Base-by-base conservation (phyloP, 2,797 vertebrate genomes). In the Dendrocincla tyrannina region DNA sequence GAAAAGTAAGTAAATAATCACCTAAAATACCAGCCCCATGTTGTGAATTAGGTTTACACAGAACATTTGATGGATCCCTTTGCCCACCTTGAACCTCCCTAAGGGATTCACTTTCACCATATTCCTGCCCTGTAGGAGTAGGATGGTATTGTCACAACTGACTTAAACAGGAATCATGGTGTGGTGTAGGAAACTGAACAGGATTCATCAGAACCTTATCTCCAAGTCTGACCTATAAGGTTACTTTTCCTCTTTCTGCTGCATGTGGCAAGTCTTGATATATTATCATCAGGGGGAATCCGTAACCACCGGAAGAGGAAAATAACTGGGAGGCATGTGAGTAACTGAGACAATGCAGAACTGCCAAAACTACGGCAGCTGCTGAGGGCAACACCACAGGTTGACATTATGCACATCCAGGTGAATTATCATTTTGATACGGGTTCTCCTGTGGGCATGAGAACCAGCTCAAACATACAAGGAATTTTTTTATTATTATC, bases 1-100 rank as follows among this genome's bases (percentile, higher is more conserved):
- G 28, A 73, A 46, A 78, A 24, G 9, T 8, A 37, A 37, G 50
- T 17, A 70, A 78, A 76, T 16, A 37, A 33, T 5, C 1, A 56
- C n/a, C 28, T 30, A 17, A 64, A 92, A 27, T 10, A 39, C 4
- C 33, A 52, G 12, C n/a, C 16, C 13, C 4, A 16, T 0, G 0
- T 7, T 10, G 6, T 35, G 53, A 91, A 17, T 4, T 17, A 22
- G 30, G 8, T 42, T 88, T 77, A 37, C 22, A 39, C 1, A 19
- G 11, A 28, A 9, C 5, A 6, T 35, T 35, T 82, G 32, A 23
- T 2, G 4, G 4, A 20, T 16, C 1, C 16, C 17, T 74, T 84
- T 78, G 24, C 41, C 27, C 68, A 17, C 53, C 23, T 59, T 7
- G 25, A 83, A 9, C 2, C 3, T 35, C 42, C 9, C 8, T 68